A percentile compares a stretch with the other conserved stretches of the same genome.
These are phyloP conservation scores for Chironomus tentans DNA, from an alignment of 2,888 invertebrate genomes.

Conservation along the genomic window DNA sequence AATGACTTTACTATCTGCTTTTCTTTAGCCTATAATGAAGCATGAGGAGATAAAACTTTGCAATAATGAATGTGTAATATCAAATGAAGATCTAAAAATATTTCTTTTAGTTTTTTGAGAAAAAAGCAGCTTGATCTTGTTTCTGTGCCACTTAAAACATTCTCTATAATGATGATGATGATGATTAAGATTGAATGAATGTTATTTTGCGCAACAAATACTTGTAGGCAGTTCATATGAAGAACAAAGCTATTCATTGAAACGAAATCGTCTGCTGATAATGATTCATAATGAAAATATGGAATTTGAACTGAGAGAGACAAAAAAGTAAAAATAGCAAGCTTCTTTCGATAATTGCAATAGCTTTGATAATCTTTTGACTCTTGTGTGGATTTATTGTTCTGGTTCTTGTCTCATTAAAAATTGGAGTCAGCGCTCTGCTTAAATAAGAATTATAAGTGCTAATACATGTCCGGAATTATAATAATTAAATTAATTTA, in stretches of 20 bases:
- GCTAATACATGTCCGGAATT: too few relatives aligned
- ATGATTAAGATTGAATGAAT: background rate
- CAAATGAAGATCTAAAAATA: background rate
- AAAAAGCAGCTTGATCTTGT: background rate
- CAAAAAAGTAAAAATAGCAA: too few relatives aligned
- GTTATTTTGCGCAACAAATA: background rate
- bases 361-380: background rate
- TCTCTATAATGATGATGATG: background rate
- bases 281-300: background rate
- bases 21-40: too few relatives aligned
- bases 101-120: background rate
- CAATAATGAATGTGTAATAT: background rate
- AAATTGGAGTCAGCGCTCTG: too few relatives aligned
- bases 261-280: background rate
- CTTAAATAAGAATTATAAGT: too few relatives aligned
- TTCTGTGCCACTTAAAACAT: background rate
- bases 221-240: background rate
- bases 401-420: background rate
- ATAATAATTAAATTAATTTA: too few relatives aligned
- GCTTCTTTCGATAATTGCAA: background rate
- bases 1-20: too few relatives aligned
- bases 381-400: background rate
- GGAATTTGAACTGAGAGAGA: too few relatives aligned
- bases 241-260: background rate
- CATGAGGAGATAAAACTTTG: background rate